Evolutionary conservation across 2,797 vertebrate species (phyloP).

Genomic region (Tadarida brasiliensis): DNA sequence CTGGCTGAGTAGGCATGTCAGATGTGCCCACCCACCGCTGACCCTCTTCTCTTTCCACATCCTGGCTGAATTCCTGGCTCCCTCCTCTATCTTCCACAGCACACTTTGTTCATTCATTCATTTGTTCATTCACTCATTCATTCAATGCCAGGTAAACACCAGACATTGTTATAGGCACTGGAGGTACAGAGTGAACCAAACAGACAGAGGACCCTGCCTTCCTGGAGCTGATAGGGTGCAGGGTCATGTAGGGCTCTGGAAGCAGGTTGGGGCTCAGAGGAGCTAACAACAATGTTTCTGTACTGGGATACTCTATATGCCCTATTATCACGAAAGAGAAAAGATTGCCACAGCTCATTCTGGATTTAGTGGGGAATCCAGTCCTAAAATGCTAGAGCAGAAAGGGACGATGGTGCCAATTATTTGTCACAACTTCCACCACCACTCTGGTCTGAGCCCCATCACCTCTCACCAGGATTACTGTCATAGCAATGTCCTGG

Average conservation of each 20-base stretch:
- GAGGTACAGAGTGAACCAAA: neutral
- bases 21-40: neutral
- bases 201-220: neutral
- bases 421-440: neutral
- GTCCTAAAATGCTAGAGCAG: neutral
- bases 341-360: neutral
- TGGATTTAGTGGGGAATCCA: neutral
- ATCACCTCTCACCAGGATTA: neutral
- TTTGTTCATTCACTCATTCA: neutral
- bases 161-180: neutral
- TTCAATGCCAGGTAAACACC: neutral
- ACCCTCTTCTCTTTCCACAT: neutral
- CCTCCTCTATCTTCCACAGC: neutral
- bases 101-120: neutral
- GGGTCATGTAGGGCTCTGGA: neutral
- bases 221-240: neutral
- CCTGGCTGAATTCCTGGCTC: neutral
- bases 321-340: constrained; percentile 5
- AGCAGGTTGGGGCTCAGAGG: neutral
- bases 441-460: neutral
- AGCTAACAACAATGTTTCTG: neutral
- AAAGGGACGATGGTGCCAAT: neutral
- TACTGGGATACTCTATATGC: neutral
- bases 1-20: neutral
- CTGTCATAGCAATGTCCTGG: neutral